These are phyloP conservation scores for Patella ulyssiponensis DNA, from an alignment of 2,888 invertebrate genomes.

Conservation along the genomic window DNA sequence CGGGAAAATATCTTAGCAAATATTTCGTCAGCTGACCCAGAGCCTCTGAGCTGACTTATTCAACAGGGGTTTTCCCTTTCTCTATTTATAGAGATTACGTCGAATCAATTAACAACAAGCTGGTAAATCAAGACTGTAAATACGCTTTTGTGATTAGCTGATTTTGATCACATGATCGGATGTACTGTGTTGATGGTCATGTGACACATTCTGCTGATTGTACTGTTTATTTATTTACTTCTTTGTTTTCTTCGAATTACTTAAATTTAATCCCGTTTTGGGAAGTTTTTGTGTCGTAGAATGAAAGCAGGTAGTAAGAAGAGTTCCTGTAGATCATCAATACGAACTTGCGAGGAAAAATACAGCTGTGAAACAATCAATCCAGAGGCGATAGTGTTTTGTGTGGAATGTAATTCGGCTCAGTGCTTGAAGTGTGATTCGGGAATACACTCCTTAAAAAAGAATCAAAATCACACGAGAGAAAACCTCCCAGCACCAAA, in stretches of 20 bases:
- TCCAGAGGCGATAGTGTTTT: conserved; percentile 63
- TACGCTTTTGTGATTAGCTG: neutral
- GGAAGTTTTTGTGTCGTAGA: neutral
- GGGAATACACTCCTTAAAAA: conserved; percentile 63
- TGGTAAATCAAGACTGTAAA: neutral
- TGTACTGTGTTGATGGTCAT: conserved; percentile 1
- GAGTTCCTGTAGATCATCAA: conserved; percentile 50
- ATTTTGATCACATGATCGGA: neutral
- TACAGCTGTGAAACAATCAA: conserved; percentile 61
- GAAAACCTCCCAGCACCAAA: neutral
- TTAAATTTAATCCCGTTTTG: neutral
- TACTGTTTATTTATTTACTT: neutral
- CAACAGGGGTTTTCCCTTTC: neutral
- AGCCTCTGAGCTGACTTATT: no score
- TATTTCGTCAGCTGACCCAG: no score
- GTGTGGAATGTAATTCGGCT: conserved; percentile 68
- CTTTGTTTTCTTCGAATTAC: neutral
- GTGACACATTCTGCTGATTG: neutral
- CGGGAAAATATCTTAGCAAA: no score
- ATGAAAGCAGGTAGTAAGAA: neutral
- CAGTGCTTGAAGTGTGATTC: conserved; percentile 70
- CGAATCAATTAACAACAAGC: neutral
- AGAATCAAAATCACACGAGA: conserved; percentile 12
- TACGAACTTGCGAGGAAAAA: conserved; percentile 63
- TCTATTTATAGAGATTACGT: neutral